Conservation (phyloP, 2,888 invertebrate species). For the Ceriagrion tenellum region DNA sequence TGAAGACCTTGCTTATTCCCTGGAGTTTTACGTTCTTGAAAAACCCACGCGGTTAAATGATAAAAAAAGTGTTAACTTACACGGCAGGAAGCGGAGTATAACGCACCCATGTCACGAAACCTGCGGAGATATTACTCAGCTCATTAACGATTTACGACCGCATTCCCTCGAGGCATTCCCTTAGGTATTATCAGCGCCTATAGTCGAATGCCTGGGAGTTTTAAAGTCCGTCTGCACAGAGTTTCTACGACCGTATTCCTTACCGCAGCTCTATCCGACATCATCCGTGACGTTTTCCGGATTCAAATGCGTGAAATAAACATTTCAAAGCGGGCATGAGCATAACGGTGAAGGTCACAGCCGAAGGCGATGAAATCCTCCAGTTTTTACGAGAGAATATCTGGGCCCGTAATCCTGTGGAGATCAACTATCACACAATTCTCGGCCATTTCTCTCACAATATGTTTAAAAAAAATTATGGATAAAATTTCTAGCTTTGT, state of each 20-base stretch:
- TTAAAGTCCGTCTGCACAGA: not conserved
- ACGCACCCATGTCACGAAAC: not conserved
- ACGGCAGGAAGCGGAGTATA: not conserved
- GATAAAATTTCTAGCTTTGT: not conserved
- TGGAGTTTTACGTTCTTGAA: not conserved
- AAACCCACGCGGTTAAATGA: constrained; percentile 2
- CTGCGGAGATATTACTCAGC: not conserved
- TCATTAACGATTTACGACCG: not conserved
- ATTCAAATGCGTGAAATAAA: not conserved
- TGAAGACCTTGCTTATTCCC: not conserved
- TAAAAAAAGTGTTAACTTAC: not conserved
- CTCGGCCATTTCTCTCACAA: not conserved
- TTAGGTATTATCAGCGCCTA: not conserved
- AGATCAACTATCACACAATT: not conserved
- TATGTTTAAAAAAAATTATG: not conserved
- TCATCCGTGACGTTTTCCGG: not conserved
- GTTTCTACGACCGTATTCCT: not conserved
- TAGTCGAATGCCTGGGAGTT: not conserved
- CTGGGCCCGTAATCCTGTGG: not conserved
- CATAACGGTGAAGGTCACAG: not conserved
- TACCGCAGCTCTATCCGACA: not conserved
- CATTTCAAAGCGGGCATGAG: not conserved
- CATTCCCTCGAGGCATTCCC: not conserved
- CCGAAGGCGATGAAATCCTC: not conserved
- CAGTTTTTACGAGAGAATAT: not conserved